Percentiles rank a stretch among this genome's conserved stretches.
phyloP scores from a whole-genome alignment of 2,113 vertebrate species.

The Cervus canadensis region DNA sequence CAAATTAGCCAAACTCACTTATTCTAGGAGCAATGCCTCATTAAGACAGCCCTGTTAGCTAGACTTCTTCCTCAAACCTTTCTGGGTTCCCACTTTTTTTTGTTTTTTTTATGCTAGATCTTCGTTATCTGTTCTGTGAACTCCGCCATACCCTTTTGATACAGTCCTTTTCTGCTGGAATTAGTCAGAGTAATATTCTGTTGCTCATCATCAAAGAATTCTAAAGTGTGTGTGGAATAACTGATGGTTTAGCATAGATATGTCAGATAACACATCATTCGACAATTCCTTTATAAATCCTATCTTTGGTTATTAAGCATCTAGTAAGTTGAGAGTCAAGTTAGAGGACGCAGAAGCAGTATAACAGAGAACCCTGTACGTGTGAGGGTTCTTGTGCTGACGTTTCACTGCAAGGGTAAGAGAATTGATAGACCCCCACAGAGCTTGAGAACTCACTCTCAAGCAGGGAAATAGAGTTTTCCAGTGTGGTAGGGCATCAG shows the following conservation, averaged over 20 bases:
- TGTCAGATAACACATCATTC: not conserved
- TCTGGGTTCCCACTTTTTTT: not conserved
- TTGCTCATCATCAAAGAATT: not conserved
- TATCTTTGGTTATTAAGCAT: not conserved
- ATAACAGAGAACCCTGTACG: not conserved
- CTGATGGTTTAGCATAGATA: not conserved
- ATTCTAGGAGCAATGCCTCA: not conserved
- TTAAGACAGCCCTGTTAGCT: not conserved
- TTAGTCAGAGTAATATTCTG: constrained; percentile 3
- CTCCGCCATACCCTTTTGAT: not conserved
- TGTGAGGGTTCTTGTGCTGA: not conserved
- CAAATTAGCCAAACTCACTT: not conserved
- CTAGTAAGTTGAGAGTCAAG: not conserved
- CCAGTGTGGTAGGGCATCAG: not conserved
- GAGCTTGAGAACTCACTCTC: not conserved
- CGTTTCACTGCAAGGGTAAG: not conserved
- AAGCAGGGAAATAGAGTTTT: not conserved
- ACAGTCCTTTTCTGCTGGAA: not conserved
- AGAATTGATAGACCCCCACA: not conserved
- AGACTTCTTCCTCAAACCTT: not conserved
- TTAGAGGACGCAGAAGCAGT: not conserved
- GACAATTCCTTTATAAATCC: not conserved
- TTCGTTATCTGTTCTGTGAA: not conserved
- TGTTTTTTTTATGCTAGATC: not conserved
- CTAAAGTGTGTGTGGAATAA: not conserved